Conservation (phyloP, 2,888 invertebrate species). For the Coleophora deauratella region DNA sequence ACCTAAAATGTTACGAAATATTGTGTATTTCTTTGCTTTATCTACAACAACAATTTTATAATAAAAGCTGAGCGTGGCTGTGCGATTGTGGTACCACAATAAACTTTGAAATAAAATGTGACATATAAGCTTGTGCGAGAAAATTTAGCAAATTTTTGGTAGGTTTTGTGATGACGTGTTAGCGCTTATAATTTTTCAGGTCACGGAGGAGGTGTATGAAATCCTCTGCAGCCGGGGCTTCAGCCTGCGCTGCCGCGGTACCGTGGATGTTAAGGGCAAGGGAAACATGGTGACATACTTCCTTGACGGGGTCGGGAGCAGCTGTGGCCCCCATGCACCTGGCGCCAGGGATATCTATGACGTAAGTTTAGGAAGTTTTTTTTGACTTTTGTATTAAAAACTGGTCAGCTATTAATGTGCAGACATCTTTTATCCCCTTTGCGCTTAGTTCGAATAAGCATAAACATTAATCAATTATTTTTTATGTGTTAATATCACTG, state of each 20-base stretch:
- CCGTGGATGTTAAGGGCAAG: constrained; percentile 94
- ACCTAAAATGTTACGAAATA: no score
- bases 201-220: constrained; percentile 91
- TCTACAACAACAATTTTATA: neutral
- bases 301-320: constrained; percentile 70
- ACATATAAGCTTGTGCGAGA: neutral
- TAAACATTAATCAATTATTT: no score
- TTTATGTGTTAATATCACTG: no score
- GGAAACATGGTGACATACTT: constrained; percentile 96
- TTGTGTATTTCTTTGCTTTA: neutral
- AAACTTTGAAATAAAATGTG: neutral
- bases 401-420: no score
- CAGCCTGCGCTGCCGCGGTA: constrained; percentile 87
- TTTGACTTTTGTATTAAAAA: no score
- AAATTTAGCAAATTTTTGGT: neutral
- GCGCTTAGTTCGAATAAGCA: no score
- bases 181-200: constrained; percentile 61
- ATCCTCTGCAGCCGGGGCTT: constrained; percentile 86
- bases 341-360: constrained; percentile 34
- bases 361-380: constrained; percentile 35
- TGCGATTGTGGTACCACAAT: constrained; percentile 48
- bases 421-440: no score
- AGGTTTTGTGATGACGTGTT: constrained; percentile 1
- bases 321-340: constrained; percentile 14
- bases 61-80: constrained; percentile 12